Conservation (phyloP, 2,797 vertebrate species). For the Gymnopithys bicolor region DNA sequence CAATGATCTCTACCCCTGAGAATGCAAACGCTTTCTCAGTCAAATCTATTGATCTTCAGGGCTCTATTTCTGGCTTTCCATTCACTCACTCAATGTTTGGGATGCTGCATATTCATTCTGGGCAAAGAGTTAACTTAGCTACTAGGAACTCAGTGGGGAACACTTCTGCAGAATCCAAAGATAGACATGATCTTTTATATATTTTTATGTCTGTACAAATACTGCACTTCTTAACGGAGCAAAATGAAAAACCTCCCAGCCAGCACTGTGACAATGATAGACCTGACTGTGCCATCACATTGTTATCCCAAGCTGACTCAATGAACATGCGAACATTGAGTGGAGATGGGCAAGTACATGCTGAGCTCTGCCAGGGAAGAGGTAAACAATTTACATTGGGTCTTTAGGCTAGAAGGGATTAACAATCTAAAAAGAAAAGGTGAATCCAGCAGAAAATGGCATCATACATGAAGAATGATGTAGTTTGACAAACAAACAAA, state of each 20-base stretch:
- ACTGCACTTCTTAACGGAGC: not conserved
- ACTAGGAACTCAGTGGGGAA: conserved; percentile 49
- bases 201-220: not conserved
- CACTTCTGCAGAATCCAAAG: conserved; percentile 65
- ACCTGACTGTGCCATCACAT: not conserved
- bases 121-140: conserved; percentile 61
- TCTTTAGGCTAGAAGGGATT: not conserved
- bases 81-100: conserved; percentile 69
- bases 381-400: not conserved
- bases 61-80: conserved; percentile 93
- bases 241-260: not conserved
- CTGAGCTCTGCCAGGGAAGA: not conserved
- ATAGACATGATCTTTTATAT: conserved; percentile 40
- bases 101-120: conserved; percentile 66
- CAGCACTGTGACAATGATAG: not conserved
- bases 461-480: not conserved
- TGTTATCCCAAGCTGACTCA: not conserved
- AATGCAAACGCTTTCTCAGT: conserved; percentile 86
- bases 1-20: conserved; percentile 91
- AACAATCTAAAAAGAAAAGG: not conserved
- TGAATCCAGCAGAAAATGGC: not conserved
- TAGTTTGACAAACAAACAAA: not conserved
- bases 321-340: not conserved
- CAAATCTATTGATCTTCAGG: conserved; percentile 87
- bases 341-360: not conserved